These are phyloP conservation scores for Paratilapia polleni DNA, from an alignment of 2,113 vertebrate species.

Conservation along the genomic window DNA sequence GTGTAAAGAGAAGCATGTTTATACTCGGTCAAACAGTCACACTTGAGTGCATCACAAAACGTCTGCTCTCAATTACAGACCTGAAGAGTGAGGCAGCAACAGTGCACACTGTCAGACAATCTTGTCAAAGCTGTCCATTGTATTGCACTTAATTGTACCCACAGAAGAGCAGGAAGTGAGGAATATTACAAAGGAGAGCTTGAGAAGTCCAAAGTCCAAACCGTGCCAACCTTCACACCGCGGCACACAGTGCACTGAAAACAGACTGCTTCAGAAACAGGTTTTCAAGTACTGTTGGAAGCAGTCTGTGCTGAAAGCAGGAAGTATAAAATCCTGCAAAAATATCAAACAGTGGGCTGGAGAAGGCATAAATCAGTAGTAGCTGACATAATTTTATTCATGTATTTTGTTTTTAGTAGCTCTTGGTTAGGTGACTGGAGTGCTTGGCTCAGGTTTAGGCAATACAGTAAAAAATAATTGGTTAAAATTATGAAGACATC, in stretches of 20 bases:
- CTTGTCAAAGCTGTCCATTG: not conserved
- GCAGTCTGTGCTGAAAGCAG: not conserved
- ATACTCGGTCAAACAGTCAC: not conserved
- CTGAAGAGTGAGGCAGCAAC: not conserved
- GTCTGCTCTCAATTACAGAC: not conserved
- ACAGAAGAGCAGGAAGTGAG: not conserved
- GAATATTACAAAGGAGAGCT: not conserved
- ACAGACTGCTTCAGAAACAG: not conserved
- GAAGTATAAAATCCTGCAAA: not conserved
- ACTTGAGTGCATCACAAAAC: not conserved
- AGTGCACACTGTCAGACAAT: not conserved
- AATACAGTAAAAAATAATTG: too few relatives aligned
- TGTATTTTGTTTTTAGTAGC: not conserved
- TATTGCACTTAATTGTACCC: not conserved
- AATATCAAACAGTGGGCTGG: not conserved
- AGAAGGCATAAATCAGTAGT: not conserved
- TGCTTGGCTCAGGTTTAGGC: not conserved
- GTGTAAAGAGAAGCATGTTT: not conserved
- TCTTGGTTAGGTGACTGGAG: not conserved
- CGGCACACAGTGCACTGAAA: not conserved
- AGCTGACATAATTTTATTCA: not conserved
- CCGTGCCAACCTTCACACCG: rapidly evolving
- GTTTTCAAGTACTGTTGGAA: not conserved
- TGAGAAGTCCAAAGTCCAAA: not conserved
- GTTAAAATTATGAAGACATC: too few relatives aligned